phyloP scores from a whole-genome alignment of 2,888 invertebrate genomes.

The Apodemia mormo region DNA sequence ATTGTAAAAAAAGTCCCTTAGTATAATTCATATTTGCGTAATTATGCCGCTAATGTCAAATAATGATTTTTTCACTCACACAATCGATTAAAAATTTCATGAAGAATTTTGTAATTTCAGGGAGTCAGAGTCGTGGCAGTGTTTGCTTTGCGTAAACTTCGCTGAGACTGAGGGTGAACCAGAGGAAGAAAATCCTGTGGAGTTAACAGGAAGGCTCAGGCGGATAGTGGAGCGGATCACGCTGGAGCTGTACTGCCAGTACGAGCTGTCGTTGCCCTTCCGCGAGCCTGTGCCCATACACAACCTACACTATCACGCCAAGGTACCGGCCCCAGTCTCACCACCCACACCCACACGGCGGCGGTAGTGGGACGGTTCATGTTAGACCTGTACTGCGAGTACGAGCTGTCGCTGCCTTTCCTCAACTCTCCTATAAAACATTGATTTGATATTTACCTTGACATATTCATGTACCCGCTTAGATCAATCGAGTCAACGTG shows the following conservation, averaged over 20 bases:
- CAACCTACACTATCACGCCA: slow-evolving; percentile 61
- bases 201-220: slow-evolving; percentile 81
- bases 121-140: slow-evolving; percentile 95
- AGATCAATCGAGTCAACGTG: no score
- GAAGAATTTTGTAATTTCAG: slow-evolving; percentile 53
- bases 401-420: slow-evolving; percentile 85
- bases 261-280: slow-evolving; percentile 93
- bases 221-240: slow-evolving; percentile 91
- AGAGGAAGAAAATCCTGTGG: slow-evolving; percentile 57
- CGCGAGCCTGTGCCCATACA: slow-evolving; percentile 91
- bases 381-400: slow-evolving; percentile 95
- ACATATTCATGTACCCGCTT: no score
- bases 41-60: no score
- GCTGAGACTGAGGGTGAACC: slow-evolving; percentile 80
- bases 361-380: slow-evolving; percentile 89
- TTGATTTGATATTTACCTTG: no score
- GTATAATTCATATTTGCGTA: no score
- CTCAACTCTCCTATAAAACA: no score
- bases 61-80: no score
- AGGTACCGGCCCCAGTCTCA: slow-evolving; percentile 42
- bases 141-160: slow-evolving; percentile 93
- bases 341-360: no score
- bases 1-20: no score
- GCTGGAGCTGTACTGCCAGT: slow-evolving; percentile 95
- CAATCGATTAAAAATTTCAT: neutral